phyloP scores from a whole-genome alignment of 2,113 vertebrate species.

The Gallinago undulata region DNA sequence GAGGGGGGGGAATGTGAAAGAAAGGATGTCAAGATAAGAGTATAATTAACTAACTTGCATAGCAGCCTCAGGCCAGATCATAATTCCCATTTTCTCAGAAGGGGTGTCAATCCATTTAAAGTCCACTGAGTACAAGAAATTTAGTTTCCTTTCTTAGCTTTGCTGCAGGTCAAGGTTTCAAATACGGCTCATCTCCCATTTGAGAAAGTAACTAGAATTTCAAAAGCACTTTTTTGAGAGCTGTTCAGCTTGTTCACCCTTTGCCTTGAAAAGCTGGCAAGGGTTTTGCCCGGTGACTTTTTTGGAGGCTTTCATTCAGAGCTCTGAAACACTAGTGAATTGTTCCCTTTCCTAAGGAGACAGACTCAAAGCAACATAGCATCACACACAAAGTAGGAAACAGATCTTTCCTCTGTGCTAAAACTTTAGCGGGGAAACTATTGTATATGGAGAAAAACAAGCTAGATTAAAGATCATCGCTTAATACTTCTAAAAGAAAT shows the following conservation, averaged over 20 bases:
- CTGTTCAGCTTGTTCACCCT: neutral
- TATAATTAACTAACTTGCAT: neutral
- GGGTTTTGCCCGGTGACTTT: neutral
- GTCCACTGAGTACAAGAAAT: neutral
- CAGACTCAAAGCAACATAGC: neutral
- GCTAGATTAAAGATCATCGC: neutral
- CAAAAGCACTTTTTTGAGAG: neutral
- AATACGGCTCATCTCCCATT: neutral
- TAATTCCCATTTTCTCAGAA: neutral
- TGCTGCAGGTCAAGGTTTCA: neutral
- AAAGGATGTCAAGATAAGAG: neutral
- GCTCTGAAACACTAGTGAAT: neutral
- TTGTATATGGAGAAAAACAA: neutral
- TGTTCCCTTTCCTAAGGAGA: neutral
- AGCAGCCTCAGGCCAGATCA: neutral
- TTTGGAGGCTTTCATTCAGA: neutral
- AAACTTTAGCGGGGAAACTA: neutral
- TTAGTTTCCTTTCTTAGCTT: neutral
- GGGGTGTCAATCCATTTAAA: neutral
- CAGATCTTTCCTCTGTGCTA: neutral
- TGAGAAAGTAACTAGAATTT: neutral
- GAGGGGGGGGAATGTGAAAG: neutral
- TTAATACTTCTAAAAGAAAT: neutral
- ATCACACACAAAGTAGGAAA: neutral
- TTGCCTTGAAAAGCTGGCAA: neutral